Evolutionary conservation across 2,113 vertebrate genomes (phyloP), one percentile per base, ranked within the genome.

Genomic region (Percina caprodes): DNA sequence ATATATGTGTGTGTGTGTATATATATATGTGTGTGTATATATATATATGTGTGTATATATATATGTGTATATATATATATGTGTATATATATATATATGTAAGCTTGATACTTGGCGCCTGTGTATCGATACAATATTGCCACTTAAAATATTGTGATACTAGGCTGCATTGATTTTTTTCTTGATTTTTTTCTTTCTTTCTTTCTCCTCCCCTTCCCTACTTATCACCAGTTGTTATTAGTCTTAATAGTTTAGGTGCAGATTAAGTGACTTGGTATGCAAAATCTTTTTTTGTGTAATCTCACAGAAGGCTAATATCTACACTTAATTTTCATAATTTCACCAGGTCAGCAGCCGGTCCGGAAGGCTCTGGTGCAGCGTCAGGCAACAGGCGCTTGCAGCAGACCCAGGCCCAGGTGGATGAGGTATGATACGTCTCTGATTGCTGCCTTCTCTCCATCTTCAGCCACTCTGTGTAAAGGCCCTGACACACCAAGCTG

Each of bases 361-460:
- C 94, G 89, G 94, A 94, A 77, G 88, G 90, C 65, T 86, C 94
- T 26, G 93, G 88, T 5, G 75, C 69, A 62, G 89, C 79, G 58
- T 92, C 94, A 63, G 84, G 92, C 76, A 96, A 93, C 92, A 91
- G 88, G 55, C 94, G 96, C 79, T 92, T 98, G 86, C 96, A 98
- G 88, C 97, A 96, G 78, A 95, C 94, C 0, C 94, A 96, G 76
- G 95, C 96, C 58, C 95, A 96, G 85, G 95, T 97, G 52, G 95
- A 96, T 77, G 95, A 96, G 96, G 96, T 95, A 90, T 83, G 86
- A 52, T 23, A 7, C 3, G 1, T 54, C 21, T 62, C 15, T 84
- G 3, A 46, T 55, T 26, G 23, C 33, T 56, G 39, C 2, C 5
- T 52, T 19, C 10, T 5, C 26, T 75, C 79, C 52, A 10, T 63